Conservation (phyloP, 2,888 invertebrate species). For the Drosophila rubida region DNA sequence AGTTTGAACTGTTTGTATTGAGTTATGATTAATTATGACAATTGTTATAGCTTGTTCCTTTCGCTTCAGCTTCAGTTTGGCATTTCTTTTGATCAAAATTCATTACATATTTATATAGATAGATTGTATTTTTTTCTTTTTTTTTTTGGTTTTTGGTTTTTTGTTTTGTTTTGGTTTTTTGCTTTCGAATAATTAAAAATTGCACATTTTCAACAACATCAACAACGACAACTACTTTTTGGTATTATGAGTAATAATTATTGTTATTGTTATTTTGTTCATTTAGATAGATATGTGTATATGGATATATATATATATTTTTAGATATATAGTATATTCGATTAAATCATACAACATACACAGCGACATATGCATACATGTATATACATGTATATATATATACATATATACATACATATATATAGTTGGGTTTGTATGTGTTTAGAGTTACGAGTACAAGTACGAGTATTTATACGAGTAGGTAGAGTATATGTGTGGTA, state of each 20-base stretch:
- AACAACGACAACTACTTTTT: slow-evolving; percentile 84
- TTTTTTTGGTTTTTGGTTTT: slow-evolving; percentile 31
- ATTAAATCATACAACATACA: not conserved
- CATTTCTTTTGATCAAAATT: slow-evolving; percentile 65
- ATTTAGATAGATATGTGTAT: slow-evolving; percentile 40
- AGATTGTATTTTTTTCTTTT: not conserved
- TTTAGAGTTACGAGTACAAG: slow-evolving; percentile 44
- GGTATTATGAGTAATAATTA: slow-evolving; percentile 75
- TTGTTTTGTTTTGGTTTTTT: slow-evolving; percentile 51
- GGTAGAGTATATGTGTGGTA: slow-evolving; percentile 19
- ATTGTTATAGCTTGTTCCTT: slow-evolving; percentile 27
- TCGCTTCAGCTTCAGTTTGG: slow-evolving; percentile 59
- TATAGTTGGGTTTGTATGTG: slow-evolving; percentile 41
- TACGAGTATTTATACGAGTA: slow-evolving; percentile 43
- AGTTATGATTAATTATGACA: slow-evolving; percentile 47
- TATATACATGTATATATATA: slow-evolving; percentile 34
- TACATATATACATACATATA: slow-evolving; percentile 34
- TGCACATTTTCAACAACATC: slow-evolving; percentile 84
- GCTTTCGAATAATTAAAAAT: slow-evolving; percentile 79
- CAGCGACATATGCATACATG: slow-evolving; percentile 23
- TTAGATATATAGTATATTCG: not conserved
- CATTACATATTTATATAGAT: slow-evolving; percentile 44
- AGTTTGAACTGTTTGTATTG: slow-evolving; percentile 46
- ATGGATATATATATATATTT: slow-evolving; percentile 23
- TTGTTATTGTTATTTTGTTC: slow-evolving; percentile 63